phyloP scores from a whole-genome alignment of 1,140 invertebrate genomes.

The Plodia interpunctella region DNA sequence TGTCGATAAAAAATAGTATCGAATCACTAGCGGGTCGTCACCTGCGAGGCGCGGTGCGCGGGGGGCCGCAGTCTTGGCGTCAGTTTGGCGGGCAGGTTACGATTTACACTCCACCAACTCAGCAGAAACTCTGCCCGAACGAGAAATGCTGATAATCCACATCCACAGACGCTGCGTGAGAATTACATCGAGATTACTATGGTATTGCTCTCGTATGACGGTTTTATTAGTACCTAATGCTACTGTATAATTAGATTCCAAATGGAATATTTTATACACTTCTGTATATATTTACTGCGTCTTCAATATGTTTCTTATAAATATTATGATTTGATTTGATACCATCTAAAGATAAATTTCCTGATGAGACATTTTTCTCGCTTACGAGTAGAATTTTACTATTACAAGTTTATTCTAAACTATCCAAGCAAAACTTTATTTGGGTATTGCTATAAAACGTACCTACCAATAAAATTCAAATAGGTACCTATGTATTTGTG shows the following conservation, averaged over 20 bases:
- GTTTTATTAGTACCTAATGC: constrained; percentile 36
- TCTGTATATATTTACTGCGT: too few relatives aligned
- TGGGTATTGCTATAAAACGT: too few relatives aligned
- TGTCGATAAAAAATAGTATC: constrained; percentile 1
- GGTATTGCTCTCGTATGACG: constrained; percentile 29
- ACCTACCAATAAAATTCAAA: too few relatives aligned
- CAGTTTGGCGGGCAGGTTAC: constrained; percentile 72
- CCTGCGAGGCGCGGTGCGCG: constrained; percentile 50
- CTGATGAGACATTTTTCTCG: too few relatives aligned
- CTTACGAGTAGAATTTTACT: too few relatives aligned
- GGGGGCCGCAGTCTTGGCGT: constrained; percentile 50
- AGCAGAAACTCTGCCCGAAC: constrained; percentile 65
- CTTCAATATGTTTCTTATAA: too few relatives aligned
- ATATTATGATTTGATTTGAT: too few relatives aligned
- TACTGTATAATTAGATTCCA: constrained; percentile 40
- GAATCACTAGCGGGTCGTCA: constrained; percentile 56
- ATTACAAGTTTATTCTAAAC: too few relatives aligned
- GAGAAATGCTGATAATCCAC: constrained; percentile 72
- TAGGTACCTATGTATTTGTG: too few relatives aligned
- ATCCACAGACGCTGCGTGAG: constrained; percentile 57
- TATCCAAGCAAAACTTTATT: too few relatives aligned
- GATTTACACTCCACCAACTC: constrained; percentile 74
- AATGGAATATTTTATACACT: constrained; percentile 22
- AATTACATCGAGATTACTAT: constrained; percentile 67
- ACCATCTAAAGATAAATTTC: too few relatives aligned